Evolutionary conservation across 2,797 vertebrate species (phyloP), one percentile per base, ranked within the genome.

Genomic region (Emys orbicularis): DNA sequence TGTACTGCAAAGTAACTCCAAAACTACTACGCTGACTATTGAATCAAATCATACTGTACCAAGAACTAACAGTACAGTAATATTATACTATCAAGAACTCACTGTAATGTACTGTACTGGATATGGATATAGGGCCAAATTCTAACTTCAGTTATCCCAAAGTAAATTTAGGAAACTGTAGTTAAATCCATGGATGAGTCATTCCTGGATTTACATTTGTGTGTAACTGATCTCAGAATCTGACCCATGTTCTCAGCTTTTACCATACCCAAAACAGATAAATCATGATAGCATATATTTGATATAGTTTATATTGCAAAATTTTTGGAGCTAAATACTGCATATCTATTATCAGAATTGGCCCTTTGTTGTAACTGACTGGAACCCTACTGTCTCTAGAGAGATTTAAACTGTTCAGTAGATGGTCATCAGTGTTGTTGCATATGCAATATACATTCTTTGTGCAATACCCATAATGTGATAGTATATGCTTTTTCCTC

Each of bases 401-500:
- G 89, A 41, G 82, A 96, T 96, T 97, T 96, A 93, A 88, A 86
- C 65, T 87, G 89, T 37, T n/a, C 61, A 12, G 59, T 76, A 31
- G 37, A 56, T 53, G 27, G 49, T 11, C 23, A 15, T 37, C 37
- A 34, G 23, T 50, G 85, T 57, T 93, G 86, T 95, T 93, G 57
- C 79, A 68, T 90, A 88, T 90, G 82, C 86, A 84, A 82, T 88
- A 68, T 96, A 90, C 90, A 84, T 87, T 88, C 79, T 92, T 92
- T 95, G 61, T 54, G 81, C 72, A 37, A 15, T 87, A 90, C 92
- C 90, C 89, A 94, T 87, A 93, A 86, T 79, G 79, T 92, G 50
- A 84, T 93, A 65, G 82, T 84, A 89, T 90, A 53, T 84, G 65
- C 74, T 96, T 93, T 90, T 94, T 95, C 79, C 68, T 95, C 65